phyloP scores from a whole-genome alignment of 2,113 vertebrate species.

The Cyprinodon variegatus region DNA sequence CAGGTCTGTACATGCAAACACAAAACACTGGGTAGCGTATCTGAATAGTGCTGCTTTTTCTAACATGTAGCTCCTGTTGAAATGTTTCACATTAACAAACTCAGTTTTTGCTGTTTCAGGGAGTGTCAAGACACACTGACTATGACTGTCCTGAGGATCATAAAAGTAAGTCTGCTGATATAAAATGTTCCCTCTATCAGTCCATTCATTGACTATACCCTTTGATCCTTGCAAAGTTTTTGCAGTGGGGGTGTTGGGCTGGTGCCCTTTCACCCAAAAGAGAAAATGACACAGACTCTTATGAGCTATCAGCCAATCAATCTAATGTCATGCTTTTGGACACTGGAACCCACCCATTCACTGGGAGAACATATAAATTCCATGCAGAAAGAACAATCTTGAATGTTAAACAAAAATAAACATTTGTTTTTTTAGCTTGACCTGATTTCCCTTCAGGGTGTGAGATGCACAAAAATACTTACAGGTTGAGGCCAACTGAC shows the following conservation, averaged over 20 bases:
- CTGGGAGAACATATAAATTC: background rate
- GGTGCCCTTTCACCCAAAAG: background rate
- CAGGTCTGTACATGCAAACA: conserved; percentile 78
- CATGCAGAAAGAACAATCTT: background rate
- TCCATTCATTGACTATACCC: no score
- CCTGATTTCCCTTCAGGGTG: background rate
- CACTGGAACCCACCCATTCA: background rate
- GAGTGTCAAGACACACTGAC: conserved; percentile 85
- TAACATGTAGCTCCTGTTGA: background rate
- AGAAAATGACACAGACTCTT: no score
- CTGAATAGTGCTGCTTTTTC: background rate
- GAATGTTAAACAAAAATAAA: background rate
- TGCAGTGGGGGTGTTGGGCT: background rate
- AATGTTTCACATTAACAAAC: background rate
- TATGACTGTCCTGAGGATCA: conserved; percentile 88
- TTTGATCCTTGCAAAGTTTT: no score
- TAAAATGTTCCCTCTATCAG: no score
- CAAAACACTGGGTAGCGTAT: conserved; percentile 1
- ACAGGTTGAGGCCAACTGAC: background rate
- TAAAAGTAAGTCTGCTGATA: conserved; percentile 78
- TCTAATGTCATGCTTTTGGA: background rate
- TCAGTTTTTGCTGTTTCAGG: conserved; percentile 68
- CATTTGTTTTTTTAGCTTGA: background rate
- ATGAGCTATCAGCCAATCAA: background rate
- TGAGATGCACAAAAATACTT: background rate